These are phyloP conservation scores for Agrochola lychnidis DNA, from an alignment of 2,888 invertebrate species.

Conservation along the genomic window DNA sequence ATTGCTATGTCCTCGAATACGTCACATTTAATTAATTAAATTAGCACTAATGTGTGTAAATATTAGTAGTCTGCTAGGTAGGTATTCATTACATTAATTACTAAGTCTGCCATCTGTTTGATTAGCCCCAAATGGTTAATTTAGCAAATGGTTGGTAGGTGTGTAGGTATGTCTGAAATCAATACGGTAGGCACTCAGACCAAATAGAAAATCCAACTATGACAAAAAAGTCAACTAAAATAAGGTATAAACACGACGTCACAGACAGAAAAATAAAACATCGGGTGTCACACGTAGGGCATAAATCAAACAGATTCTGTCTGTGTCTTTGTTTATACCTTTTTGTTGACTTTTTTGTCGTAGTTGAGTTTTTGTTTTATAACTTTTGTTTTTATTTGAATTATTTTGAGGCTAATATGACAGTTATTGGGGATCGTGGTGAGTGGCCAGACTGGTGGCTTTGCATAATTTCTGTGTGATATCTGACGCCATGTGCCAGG, in stretches of 20 bases:
- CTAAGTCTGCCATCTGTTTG: conserved; percentile 7
- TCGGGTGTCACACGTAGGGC: too few relatives aligned
- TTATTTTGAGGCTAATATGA: conserved; percentile 63
- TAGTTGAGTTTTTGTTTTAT: too few relatives aligned
- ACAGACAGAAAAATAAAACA: too few relatives aligned
- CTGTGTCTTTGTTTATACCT: too few relatives aligned
- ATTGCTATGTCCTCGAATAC: neutral
- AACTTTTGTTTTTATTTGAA: too few relatives aligned
- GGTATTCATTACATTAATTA: conserved; percentile 14
- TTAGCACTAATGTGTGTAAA: conserved; percentile 36
- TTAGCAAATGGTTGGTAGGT: conserved; percentile 3
- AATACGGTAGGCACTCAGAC: neutral
- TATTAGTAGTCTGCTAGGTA: conserved; percentile 17
- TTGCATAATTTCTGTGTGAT: conserved; percentile 74
- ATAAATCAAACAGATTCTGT: too few relatives aligned
- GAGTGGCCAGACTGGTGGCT: conserved; percentile 69
- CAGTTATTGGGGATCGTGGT: conserved; percentile 72
- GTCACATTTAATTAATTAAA: conserved; percentile 26
- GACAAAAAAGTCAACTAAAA: too few relatives aligned
- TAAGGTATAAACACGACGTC: too few relatives aligned
- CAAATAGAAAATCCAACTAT: too few relatives aligned
- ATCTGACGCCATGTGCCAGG: conserved; percentile 61
- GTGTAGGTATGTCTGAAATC: neutral
- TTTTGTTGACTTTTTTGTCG: too few relatives aligned
- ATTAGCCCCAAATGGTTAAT: conserved; percentile 26